Evolutionary conservation across 2,888 invertebrate species (phyloP), one percentile per base, ranked within the genome.

Genomic region (Amiota communis): DNA sequence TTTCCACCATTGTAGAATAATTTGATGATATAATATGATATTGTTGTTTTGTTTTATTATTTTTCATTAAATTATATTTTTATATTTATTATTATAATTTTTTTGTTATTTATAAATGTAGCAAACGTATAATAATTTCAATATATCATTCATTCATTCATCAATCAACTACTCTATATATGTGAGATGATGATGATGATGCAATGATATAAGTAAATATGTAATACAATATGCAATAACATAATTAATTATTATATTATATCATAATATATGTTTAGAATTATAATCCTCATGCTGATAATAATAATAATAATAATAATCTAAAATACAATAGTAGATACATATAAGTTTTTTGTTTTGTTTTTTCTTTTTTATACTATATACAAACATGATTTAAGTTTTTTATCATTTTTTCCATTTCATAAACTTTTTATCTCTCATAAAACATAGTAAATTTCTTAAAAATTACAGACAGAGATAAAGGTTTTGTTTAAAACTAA

Each of bases 51-150:
- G 36, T 36, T 36, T 36, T 2, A 36, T 36, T 36, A 74, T 47
- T 75, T 61, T 80, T 76, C 83, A 81, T 81, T 73, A 80, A 76
- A 72, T 72, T 72, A 72, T 81, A 78, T 85, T 72, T 75, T 72
- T 78, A 74, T 36, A n/a, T n/a, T n/a, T 36, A 17, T 20, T 20
- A 4, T 59, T 59, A 59, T 59, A 53, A 53, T 57, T 57, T 17
- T 20, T 73, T 75, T 73, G 36, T 75, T n/a, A n/a, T n/a, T 81
- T 83, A 83, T 84, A 85, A 83, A 83, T 83, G 86, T 83, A 85
- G 86, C 86, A 83, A 83, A 85, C 83, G 84, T 86, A 80, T 80
- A 51, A 49, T 36, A 36, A 36, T 36, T 36, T 36, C 36, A 15
- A 15, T 61, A 15, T 61, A 20, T 61, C 36, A 36, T 36, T 36